These are phyloP conservation scores for Gracilinanus agilis DNA, from an alignment of 2,113 vertebrate genomes.

Conservation along the genomic window DNA sequence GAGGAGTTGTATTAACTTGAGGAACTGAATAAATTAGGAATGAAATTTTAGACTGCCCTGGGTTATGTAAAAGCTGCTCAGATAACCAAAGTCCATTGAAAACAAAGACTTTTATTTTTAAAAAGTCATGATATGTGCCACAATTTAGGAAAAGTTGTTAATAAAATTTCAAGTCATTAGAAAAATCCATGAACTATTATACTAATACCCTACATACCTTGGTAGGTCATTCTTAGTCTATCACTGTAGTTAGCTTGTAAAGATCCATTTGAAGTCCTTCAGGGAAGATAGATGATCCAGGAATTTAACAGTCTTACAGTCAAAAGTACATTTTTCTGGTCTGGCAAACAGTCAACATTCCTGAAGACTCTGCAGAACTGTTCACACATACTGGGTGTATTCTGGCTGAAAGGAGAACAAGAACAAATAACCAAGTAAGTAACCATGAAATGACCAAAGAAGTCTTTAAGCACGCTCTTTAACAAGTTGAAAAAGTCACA, in stretches of 20 bases:
- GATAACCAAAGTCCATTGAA: background rate
- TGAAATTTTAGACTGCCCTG: background rate
- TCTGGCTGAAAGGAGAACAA: background rate
- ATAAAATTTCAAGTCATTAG: background rate
- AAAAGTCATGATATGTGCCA: background rate
- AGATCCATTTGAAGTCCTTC: background rate
- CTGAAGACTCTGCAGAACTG: background rate
- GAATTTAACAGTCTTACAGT: background rate
- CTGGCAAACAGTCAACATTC: background rate
- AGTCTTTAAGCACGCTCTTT: background rate
- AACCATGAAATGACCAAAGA: background rate
- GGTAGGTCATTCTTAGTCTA: background rate
- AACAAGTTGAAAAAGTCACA: background rate
- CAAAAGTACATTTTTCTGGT: background rate
- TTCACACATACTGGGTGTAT: background rate
- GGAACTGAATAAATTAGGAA: background rate
- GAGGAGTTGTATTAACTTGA: background rate
- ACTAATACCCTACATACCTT: background rate
- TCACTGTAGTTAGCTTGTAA: background rate
- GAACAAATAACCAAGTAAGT: background rate
- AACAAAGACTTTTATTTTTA: background rate
- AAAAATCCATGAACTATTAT: background rate
- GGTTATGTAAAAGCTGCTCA: background rate
- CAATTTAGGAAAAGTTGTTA: background rate
- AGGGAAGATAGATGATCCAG: background rate